Base-by-base conservation (phyloP, 2,888 invertebrate species). In the Drosophila anomalata region DNA sequence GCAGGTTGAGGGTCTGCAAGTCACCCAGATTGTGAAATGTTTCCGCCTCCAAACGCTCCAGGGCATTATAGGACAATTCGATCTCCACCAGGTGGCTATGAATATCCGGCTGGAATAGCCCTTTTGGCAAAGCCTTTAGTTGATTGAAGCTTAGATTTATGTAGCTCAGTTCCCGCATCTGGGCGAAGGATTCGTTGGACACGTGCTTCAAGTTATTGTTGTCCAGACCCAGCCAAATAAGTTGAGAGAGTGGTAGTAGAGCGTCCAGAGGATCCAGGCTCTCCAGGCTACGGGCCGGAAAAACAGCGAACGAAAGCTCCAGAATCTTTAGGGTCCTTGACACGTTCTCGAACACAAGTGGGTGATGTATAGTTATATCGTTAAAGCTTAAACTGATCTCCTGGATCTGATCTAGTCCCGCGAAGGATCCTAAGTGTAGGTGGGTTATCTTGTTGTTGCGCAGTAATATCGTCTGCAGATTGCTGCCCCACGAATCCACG, bases 331-430 rank as follows among this genome's bases (percentile, higher is more conserved):
- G 92, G 22, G 95, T 95, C 56, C 94, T 94, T 36, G 95, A 95
- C 66, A 97, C 93, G 82, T 96, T 96, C 65, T 94, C 93, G 90
- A 98, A 97, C 17, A 97, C 95, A 88, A 96, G 94, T 26, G 95
- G 94, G 89, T 97, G 96, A 77, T 98, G 94, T 87, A 95, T 95
- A 81, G 95, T 94, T 74, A 98, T 94, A 88, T 96, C 95, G 92
- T 98, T 98, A 92, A 98, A 97, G 90, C 97, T 97, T 76, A 98
- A 92, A 92, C 96, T 97, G 75, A 98, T 94, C 92, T 98, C 97
- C 87, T 96, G 95, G 78, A 98, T 93, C 77, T 95, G 94, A 75
- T 94, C 94, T 55, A 96, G 93, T 42, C 95, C 95, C 66, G 94
- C 93, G 91, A 97, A 96, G 76, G 96, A 94, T 85, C 94, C 94